These are phyloP conservation scores for Stomatorhinus ivindoensis DNA, from an alignment of 2,113 vertebrate genomes.

Conservation along the genomic window DNA sequence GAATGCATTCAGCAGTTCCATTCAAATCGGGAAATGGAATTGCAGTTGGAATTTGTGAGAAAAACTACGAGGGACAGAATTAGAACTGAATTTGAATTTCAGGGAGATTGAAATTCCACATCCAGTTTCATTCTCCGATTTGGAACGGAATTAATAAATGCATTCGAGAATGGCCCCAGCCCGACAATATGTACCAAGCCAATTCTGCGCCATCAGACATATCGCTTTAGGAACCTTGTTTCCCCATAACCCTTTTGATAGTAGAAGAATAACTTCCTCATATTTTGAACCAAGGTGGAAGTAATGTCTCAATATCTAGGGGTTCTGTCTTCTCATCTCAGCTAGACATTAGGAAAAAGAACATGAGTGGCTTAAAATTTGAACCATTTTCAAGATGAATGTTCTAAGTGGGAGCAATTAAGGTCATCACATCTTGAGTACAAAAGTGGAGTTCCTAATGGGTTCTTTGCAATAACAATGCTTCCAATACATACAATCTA, in stretches of 20 bases:
- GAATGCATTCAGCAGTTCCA: too few relatives aligned
- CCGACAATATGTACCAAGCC: constrained; percentile 43
- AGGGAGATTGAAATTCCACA: too few relatives aligned
- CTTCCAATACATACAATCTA: not conserved
- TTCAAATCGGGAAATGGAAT: too few relatives aligned
- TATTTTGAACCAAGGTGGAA: not conserved
- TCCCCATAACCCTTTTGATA: not conserved
- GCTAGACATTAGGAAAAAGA: not conserved
- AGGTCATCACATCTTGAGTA: not conserved
- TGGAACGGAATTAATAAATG: too few relatives aligned
- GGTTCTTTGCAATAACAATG: not conserved
- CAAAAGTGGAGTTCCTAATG: not conserved
- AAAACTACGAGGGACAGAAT: too few relatives aligned
- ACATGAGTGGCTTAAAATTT: not conserved
- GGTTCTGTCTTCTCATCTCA: not conserved
- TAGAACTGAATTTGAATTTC: too few relatives aligned
- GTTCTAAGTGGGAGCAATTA: not conserved
- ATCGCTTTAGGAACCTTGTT: not conserved
- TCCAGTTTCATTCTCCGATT: too few relatives aligned
- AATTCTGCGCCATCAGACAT: constrained; percentile 38
- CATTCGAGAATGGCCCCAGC: not conserved
- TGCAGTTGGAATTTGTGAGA: too few relatives aligned
- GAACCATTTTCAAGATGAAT: not conserved
- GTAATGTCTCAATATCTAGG: not conserved
- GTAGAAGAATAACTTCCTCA: not conserved